A percentile compares a stretch with the other conserved stretches of the same genome.
These are phyloP conservation scores for Barbus barbus DNA, from an alignment of 2,113 vertebrate species.

Conservation along the genomic window DNA sequence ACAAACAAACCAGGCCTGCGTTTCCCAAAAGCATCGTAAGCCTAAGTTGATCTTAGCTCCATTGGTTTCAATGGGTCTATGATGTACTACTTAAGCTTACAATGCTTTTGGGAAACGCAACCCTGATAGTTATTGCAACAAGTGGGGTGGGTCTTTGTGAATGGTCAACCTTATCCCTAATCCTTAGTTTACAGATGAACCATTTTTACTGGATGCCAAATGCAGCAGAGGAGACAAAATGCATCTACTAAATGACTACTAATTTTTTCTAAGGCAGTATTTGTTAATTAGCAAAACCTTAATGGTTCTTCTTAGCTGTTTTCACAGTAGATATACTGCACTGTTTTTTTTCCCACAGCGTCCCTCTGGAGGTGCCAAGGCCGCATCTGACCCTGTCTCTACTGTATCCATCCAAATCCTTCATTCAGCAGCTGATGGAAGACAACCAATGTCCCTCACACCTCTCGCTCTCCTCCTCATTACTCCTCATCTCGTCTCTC, in stretches of 20 bases:
- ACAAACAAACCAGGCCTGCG: too few relatives aligned
- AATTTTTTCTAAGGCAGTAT: neutral
- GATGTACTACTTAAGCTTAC: too few relatives aligned
- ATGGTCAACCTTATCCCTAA: neutral
- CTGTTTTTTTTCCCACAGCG: constrained; percentile 57
- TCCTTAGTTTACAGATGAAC: neutral
- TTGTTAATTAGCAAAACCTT: constrained; percentile 1
- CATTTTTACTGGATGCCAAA: neutral
- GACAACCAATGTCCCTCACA: constrained; percentile 89
- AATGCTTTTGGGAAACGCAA: too few relatives aligned
- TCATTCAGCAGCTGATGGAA: constrained; percentile 79
- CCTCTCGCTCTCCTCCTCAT: constrained; percentile 77
- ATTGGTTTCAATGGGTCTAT: too few relatives aligned
- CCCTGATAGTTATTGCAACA: too few relatives aligned
- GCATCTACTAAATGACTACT: neutral
- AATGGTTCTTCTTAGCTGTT: neutral
- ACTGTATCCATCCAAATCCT: constrained; percentile 78
- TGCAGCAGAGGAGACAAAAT: neutral
- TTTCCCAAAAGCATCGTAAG: too few relatives aligned
- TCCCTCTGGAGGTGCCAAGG: constrained; percentile 63
- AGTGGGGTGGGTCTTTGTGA: too few relatives aligned
- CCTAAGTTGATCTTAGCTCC: too few relatives aligned
- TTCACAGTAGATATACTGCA: neutral
- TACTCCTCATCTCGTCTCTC: constrained; percentile 83
- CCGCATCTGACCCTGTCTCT: constrained; percentile 72